These are phyloP conservation scores for Scaptomyza graminum DNA, from an alignment of 1,140 invertebrate species.

Conservation along the genomic window DNA sequence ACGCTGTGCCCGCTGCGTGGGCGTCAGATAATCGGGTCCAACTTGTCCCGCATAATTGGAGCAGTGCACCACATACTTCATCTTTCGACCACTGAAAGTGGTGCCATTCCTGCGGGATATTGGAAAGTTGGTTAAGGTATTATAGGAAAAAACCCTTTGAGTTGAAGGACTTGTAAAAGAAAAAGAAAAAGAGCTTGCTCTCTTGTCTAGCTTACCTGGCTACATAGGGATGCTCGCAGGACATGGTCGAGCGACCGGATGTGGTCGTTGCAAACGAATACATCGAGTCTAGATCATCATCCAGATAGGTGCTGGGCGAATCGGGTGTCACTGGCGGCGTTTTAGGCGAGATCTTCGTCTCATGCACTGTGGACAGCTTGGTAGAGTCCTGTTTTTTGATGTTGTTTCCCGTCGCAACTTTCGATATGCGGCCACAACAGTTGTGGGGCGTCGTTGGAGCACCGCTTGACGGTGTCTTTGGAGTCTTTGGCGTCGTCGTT, in stretches of 20 bases:
- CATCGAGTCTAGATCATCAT: constrained; percentile 90
- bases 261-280: constrained; percentile 90
- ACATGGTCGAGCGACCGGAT: constrained; percentile 85
- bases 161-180: too few relatives aligned
- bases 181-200: too few relatives aligned
- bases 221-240: constrained; percentile 91
- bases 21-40: constrained; percentile 92
- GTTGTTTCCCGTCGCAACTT: not conserved
- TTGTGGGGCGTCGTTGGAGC: not conserved
- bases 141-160: too few relatives aligned
- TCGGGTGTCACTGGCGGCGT: constrained; percentile 87
- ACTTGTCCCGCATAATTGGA: constrained; percentile 89
- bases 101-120: constrained; percentile 88
- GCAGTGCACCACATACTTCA: constrained; percentile 92
- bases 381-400: constrained; percentile 16
- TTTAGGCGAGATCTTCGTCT: constrained; percentile 78
- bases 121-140: too few relatives aligned
- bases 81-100: constrained; percentile 88
- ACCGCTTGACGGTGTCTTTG: constrained; percentile 37
- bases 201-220: too few relatives aligned
- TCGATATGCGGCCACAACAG: constrained; percentile 22
- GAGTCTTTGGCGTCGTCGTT: constrained; percentile 50
- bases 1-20: constrained; percentile 91
- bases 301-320: constrained; percentile 84
- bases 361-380: constrained; percentile 59